Conservation (phyloP, 2,113 vertebrate species). For the human region GRCh38 chr1:199494001-199494500, state of each 20-base stretch:
- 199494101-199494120: neutral
- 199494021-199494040: neutral
- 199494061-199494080: neutral
- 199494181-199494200: neutral
- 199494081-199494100: neutral
- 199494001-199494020: neutral
- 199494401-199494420: neutral
- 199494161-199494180: neutral
- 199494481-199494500: too few species aligned
- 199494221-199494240: neutral
- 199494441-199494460: neutral
- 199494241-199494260: neutral
- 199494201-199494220: neutral
- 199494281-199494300: neutral
- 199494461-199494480: too few species aligned
- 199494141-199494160: neutral
- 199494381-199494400: neutral
- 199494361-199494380: neutral
- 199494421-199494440: neutral
- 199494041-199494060: neutral
- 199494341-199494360: neutral
- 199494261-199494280: neutral
- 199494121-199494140: neutral
- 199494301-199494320: neutral
- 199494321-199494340: neutral